Base-by-base conservation (phyloP, 1,140 invertebrate species). In the Caenorhabditis remanei region DNA sequence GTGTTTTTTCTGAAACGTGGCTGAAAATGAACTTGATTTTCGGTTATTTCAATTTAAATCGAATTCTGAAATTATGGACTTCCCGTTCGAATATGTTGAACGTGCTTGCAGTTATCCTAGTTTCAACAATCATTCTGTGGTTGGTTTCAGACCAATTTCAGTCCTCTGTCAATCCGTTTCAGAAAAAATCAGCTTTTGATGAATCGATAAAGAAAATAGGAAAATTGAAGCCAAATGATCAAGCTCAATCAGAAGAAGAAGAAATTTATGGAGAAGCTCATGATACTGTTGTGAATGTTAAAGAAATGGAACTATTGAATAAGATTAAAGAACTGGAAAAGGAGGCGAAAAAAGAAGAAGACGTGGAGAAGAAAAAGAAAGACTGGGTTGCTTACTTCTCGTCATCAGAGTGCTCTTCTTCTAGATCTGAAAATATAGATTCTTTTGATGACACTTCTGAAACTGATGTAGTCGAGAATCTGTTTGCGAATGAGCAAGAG, bases 61-160 rank as follows among this genome's bases (percentile, higher is more conserved):
- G 1, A 32, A 32, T 32, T 32, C 1, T 6, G 40, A 11, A 7
- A 41, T 41, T 13, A 79, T 79, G 71, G 71, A 79, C 24, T 79
- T 79, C 24, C 71, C 71, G 11, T 79, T 79, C 11, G 71, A 79
- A 79, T 79, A 79, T 43, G 46, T 79, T 16, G 71, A 79, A 79
- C 43, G 71, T 53, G 46, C 24, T 8, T 50, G 14, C n/a, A 50
- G 4, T 79, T 43, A 11, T 79, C 71, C 71, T 16, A 79, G 46
- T 50, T 79, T 79, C n/a, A 46, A 79, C 41, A 16, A 24, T 21
- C 16, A 79, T 48, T 6, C n/a, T 24, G 71, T 79, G n/a, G 71
- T 79, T 19, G 11, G 71, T 79, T 32, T 32, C 2, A 0, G 32
- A 32, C 2, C 32, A 1, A 32, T 0, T 32, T 32, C 32, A 32